Conservation (phyloP, 1,140 invertebrate species). For the Cotesia glomerata region DNA sequence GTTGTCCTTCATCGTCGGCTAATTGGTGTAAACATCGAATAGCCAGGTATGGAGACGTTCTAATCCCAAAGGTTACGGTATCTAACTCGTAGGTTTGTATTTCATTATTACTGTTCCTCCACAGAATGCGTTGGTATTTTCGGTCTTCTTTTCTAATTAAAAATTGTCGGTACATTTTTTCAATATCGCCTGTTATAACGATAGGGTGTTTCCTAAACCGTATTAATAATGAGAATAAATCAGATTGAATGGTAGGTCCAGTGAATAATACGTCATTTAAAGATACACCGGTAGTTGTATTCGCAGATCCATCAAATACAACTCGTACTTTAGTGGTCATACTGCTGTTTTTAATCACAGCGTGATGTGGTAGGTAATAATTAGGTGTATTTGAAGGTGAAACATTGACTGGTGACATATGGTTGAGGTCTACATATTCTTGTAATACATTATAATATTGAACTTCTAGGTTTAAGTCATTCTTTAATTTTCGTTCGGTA, state of each 20-base stretch:
- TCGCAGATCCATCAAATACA: conserved; percentile 44
- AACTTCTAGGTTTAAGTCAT: conserved; percentile 20
- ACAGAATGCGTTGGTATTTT: conserved; percentile 45
- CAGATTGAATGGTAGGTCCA: conserved; percentile 28
- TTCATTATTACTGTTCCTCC: background rate
- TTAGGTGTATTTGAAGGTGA: background rate
- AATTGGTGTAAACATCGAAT: conserved; percentile 7
- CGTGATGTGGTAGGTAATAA: conserved; percentile 26
- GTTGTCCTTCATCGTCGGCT: conserved; percentile 9
- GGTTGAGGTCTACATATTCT: conserved; percentile 40
- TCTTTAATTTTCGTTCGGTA: no score
- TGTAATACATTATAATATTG: conserved; percentile 30
- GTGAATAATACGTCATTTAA: conserved; percentile 40
- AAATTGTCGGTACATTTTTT: conserved; percentile 55
- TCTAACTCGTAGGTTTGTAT: conserved; percentile 1
- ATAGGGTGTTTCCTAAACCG: conserved; percentile 5
- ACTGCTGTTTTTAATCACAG: conserved; percentile 9
- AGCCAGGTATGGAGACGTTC: conserved; percentile 5
- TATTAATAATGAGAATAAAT: conserved; percentile 12
- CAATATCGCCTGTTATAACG: conserved; percentile 9
- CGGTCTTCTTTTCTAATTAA: conserved; percentile 39
- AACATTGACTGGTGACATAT: conserved; percentile 25
- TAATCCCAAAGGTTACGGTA: conserved; percentile 11
- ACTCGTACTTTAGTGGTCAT: conserved; percentile 25
- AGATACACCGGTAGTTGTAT: conserved; percentile 35